These are phyloP conservation scores for Nettapus auritus DNA, from an alignment of 2,113 vertebrate genomes.

Conservation along the genomic window DNA sequence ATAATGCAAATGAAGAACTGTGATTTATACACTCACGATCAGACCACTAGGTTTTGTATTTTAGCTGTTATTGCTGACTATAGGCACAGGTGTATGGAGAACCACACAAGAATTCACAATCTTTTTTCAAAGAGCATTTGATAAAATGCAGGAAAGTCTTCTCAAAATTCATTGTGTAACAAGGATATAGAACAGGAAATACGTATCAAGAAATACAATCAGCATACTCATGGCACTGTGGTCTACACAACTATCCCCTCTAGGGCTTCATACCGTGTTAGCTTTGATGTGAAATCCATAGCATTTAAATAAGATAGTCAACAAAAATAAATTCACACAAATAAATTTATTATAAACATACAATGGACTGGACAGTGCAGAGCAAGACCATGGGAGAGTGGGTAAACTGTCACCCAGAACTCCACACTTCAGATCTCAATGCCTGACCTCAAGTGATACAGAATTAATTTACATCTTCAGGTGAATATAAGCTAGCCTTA, in stretches of 20 bases:
- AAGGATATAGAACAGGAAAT: constrained; percentile 57
- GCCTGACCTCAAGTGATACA: background rate
- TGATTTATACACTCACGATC: constrained; percentile 19
- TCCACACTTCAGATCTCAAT: constrained; percentile 30
- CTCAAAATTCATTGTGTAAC: constrained; percentile 32
- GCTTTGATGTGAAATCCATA: background rate
- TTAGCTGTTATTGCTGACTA: constrained; percentile 49
- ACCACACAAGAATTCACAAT: constrained; percentile 47
- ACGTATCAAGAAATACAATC: constrained; percentile 41
- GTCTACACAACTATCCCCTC: background rate
- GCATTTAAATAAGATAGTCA: constrained; percentile 16
- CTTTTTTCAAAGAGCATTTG: constrained; percentile 52
- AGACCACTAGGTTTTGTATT: background rate
- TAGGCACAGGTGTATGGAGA: constrained; percentile 31
- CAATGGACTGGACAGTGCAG: constrained; percentile 41
- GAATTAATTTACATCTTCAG: background rate
- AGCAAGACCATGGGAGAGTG: background rate
- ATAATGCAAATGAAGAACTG: constrained; percentile 8
- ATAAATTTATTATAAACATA: constrained; percentile 44
- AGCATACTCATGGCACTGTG: constrained; percentile 42
- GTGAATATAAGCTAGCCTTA: background rate
- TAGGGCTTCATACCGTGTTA: background rate
- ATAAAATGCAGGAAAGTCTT: constrained; percentile 30
- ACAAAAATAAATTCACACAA: constrained; percentile 40
- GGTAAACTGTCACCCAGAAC: constrained; percentile 13